phyloP scores from a whole-genome alignment of 2,113 vertebrate genomes.

The Pterocles orientalis region DNA sequence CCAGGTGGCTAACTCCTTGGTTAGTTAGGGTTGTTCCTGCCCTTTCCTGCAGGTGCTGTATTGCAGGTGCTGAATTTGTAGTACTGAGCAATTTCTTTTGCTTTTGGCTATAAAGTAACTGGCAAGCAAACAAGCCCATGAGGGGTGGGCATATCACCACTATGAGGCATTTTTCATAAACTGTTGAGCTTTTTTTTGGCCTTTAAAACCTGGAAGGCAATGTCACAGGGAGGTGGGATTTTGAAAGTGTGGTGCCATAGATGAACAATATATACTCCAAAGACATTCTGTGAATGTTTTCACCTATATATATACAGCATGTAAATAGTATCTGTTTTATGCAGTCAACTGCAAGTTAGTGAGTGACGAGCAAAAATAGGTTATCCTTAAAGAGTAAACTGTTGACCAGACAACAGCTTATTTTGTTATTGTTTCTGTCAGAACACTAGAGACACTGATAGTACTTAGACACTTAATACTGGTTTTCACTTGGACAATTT shows the following conservation, averaged over 20 bases:
- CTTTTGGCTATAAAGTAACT: neutral
- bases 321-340: neutral
- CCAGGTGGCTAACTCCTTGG: neutral
- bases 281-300: neutral
- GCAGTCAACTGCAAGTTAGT: neutral
- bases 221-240: neutral
- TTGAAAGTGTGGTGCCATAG: neutral
- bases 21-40: neutral
- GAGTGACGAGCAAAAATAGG: neutral
- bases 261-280: neutral
- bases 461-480: neutral
- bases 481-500: neutral
- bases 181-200: neutral
- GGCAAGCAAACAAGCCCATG: neutral
- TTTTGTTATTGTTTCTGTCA: neutral
- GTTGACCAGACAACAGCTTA: neutral
- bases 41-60: neutral
- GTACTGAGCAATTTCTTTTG: neutral
- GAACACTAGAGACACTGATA: neutral
- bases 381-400: neutral
- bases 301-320: neutral
- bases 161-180: neutral
- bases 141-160: neutral
- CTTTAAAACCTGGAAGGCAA: neutral
- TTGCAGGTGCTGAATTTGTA: neutral